A percentile compares a stretch with the other conserved stretches of the same genome.
phyloP scores from a whole-genome alignment of 1,140 invertebrate genomes.

The Melitaea cinxia region DNA sequence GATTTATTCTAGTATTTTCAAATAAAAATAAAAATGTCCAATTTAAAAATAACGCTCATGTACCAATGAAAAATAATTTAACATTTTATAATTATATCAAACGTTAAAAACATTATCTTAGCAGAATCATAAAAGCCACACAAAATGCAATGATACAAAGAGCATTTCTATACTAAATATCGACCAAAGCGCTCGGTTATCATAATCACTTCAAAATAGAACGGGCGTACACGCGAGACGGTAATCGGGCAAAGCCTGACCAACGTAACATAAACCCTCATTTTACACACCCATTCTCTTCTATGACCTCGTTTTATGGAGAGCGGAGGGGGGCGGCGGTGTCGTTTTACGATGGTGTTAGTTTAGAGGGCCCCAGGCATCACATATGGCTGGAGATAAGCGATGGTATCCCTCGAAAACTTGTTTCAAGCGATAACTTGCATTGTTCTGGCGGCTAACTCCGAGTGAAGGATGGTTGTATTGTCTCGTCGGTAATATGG shows the following conservation, averaged over 20 bases:
- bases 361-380: conserved; percentile 65
- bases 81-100: neutral
- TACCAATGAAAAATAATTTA: no score
- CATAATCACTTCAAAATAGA: conserved; percentile 77
- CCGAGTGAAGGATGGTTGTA: conserved; percentile 35
- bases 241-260: conserved; percentile 73
- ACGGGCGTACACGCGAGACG: conserved; percentile 62
- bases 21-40: no score
- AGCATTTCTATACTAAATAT: conserved; percentile 21
- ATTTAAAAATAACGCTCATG: no score
- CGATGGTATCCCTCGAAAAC: conserved; percentile 71
- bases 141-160: conserved; percentile 9
- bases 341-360: conserved; percentile 54
- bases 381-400: conserved; percentile 75
- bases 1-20: no score
- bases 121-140: neutral
- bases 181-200: conserved; percentile 52
- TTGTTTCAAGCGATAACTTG: conserved; percentile 72
- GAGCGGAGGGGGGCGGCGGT: conserved; percentile 45
- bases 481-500: conserved; percentile 21
- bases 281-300: conserved; percentile 58
- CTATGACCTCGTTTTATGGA: conserved; percentile 61
- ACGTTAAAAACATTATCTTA: neutral
- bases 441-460: conserved; percentile 61
- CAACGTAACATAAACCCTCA: conserved; percentile 53